phyloP scores from a whole-genome alignment of 2,113 vertebrate species.

The Equus przewalskii region DNA sequence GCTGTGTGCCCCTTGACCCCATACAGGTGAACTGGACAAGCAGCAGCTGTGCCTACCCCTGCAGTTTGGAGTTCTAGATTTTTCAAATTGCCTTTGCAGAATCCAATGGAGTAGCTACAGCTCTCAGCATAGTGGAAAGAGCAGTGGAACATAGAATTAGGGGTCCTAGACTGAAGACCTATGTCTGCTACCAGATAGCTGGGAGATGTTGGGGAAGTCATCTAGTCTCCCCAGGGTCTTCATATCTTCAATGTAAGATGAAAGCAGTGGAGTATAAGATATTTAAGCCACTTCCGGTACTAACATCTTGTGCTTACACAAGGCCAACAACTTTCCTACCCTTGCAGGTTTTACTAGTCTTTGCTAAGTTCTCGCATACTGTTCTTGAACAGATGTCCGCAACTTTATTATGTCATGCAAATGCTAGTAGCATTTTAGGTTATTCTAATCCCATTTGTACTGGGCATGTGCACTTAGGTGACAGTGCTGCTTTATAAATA shows the following conservation, averaged over 20 bases:
- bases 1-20: not conserved
- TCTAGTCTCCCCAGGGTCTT: not conserved
- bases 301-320: not conserved
- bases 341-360: not conserved
- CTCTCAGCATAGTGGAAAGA: not conserved
- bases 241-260: not conserved
- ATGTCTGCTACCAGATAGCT: not conserved
- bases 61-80: not conserved
- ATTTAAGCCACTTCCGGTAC: not conserved
- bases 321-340: not conserved
- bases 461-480: not conserved
- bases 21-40: not conserved
- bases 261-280: not conserved
- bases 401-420: not conserved
- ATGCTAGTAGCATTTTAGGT: not conserved
- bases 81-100: conserved; percentile 22
- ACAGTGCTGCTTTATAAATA: not conserved
- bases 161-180: not conserved
- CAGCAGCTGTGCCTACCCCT: not conserved
- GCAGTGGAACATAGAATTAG: not conserved
- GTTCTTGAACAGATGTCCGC: not conserved
- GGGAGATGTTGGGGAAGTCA: not conserved
- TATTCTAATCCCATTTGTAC: not conserved
- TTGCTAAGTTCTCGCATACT: not conserved
- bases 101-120: not conserved